Conservation (phyloP, 1,140 invertebrate species). For the Parapsyche elsis region DNA sequence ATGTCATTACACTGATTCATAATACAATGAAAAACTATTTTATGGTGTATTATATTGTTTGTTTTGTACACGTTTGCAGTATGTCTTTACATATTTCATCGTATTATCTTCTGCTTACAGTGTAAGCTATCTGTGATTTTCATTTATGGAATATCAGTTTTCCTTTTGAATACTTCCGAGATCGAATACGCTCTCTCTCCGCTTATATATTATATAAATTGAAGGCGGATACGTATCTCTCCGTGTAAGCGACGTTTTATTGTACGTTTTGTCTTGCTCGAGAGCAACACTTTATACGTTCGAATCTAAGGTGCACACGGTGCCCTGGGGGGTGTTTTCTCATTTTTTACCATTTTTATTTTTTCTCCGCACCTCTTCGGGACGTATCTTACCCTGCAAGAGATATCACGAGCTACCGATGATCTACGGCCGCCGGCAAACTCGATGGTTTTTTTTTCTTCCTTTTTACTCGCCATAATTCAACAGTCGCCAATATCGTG, state of each 20-base stretch:
- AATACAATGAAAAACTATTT: too few species aligned
- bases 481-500: conserved; percentile 50
- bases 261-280: conserved; percentile 16
- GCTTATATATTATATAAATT: too few species aligned
- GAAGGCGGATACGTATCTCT: too few species aligned
- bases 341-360: conserved; percentile 34
- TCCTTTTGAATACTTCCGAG: too few species aligned
- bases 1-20: too few species aligned
- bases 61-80: too few species aligned
- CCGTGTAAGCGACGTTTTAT: conserved; percentile 2
- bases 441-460: conserved; percentile 32
- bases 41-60: too few species aligned
- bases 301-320: conserved; percentile 21
- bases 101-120: too few species aligned
- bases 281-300: not conserved
- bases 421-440: conserved; percentile 49
- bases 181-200: too few species aligned
- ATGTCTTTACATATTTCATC: too few species aligned
- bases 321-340: conserved; percentile 6
- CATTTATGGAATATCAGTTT: too few species aligned
- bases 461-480: conserved; percentile 55
- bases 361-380: not conserved
- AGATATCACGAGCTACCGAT: conserved; percentile 45
- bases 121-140: too few species aligned
- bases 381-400: not conserved